A percentile compares a stretch with the other conserved stretches of the same genome.
Evolutionary conservation across 2,113 vertebrate genomes (phyloP).

Genomic region (Gracilinanus agilis): DNA sequence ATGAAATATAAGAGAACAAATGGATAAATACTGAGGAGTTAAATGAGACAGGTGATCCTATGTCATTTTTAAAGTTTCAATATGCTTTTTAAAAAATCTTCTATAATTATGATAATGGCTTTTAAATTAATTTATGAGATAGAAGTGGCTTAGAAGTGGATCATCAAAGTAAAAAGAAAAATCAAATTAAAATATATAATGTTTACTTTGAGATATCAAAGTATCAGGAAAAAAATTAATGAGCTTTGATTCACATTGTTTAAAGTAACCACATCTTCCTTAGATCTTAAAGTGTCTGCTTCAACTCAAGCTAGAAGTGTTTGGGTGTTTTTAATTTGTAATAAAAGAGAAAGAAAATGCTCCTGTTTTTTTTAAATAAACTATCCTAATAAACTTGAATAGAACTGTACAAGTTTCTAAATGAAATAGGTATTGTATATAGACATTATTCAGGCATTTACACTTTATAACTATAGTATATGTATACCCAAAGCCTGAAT

Average conservation of each 20-base stretch:
- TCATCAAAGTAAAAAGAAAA: neutral
- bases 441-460: neutral
- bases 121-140: conserved; percentile 20
- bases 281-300: neutral
- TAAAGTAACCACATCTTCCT: neutral
- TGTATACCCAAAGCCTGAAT: neutral
- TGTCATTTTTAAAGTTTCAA: neutral
- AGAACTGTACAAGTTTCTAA: neutral
- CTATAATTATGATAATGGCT: neutral
- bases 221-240: neutral
- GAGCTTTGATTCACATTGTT: neutral
- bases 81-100: neutral
- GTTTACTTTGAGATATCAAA: neutral
- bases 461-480: neutral
- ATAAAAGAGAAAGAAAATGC: neutral
- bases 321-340: neutral
- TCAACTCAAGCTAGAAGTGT: neutral
- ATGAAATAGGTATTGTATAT: neutral
- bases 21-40: neutral
- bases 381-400: neutral
- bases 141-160: neutral
- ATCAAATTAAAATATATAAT: neutral
- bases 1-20: neutral
- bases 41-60: conserved; percentile 29
- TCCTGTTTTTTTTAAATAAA: neutral